Conservation (phyloP, 2,113 vertebrate species). For the Motacilla alba region DNA sequence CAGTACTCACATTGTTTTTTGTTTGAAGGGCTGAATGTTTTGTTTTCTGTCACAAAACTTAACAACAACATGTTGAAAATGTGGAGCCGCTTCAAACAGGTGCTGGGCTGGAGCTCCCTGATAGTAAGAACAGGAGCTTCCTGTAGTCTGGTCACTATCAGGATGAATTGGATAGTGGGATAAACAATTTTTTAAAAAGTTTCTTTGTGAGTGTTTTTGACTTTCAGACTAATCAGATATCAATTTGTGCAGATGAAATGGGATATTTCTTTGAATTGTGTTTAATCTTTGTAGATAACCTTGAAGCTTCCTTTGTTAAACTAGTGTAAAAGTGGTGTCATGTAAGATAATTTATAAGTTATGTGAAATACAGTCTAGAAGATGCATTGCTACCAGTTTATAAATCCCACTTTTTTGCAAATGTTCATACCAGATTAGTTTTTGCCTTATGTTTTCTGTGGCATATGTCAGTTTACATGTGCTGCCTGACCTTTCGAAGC, state of each 20-base stretch:
- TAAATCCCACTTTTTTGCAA: not conserved
- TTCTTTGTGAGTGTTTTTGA: not conserved
- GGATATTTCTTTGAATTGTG: not conserved
- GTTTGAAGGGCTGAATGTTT: not conserved
- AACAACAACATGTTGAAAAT: not conserved
- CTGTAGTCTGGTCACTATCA: not conserved
- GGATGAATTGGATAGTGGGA: not conserved
- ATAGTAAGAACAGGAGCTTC: not conserved
- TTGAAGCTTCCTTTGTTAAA: not conserved
- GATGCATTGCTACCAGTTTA: not conserved
- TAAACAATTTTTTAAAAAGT: not conserved
- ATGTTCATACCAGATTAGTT: not conserved
- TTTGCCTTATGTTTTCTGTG: not conserved
- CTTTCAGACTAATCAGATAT: not conserved
- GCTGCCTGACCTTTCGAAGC: not conserved
- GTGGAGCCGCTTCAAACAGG: not conserved
- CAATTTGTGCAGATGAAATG: not conserved
- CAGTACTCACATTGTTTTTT: not conserved
- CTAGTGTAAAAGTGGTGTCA: not conserved
- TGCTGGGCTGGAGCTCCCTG: not conserved
- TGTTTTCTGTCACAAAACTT: not conserved
- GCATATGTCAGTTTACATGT: not conserved
- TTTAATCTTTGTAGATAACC: not conserved
- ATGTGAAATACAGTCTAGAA: not conserved
- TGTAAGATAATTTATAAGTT: not conserved